phyloP scores from a whole-genome alignment of 2,888 invertebrate species.

The Eretmocerus hayati region DNA sequence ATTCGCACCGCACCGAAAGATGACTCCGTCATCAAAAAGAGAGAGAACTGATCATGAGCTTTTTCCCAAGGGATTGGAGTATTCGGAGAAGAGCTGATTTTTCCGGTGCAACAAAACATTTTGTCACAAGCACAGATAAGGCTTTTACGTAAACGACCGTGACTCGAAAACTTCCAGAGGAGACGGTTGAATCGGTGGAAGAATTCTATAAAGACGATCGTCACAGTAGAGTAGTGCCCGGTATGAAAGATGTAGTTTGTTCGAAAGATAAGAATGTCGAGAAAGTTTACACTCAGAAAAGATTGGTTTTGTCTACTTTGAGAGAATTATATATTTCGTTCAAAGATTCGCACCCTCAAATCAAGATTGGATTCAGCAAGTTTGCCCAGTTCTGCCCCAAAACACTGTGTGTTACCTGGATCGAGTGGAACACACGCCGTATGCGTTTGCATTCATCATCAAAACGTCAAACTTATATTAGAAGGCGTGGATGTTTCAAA shows the following conservation, averaged over 20 bases:
- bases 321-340: not conserved
- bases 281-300: not conserved
- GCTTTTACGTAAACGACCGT: too few relatives aligned
- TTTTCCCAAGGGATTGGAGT: too few relatives aligned
- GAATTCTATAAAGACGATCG: not conserved
- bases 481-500: not conserved
- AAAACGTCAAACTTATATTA: slow-evolving; percentile 3
- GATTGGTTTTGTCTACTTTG: not conserved
- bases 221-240: not conserved
- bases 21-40: too few relatives aligned
- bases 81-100: too few relatives aligned
- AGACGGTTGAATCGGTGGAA: not conserved
- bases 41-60: too few relatives aligned
- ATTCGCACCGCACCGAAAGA: too few relatives aligned
- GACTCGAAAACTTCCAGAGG: not conserved
- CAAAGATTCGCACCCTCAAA: not conserved
- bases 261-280: not conserved
- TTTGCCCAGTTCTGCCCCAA: slow-evolving; percentile 1
- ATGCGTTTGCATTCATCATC: slow-evolving; percentile 4
- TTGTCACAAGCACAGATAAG: too few relatives aligned
- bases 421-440: slow-evolving; percentile 4
- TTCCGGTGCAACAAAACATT: too few relatives aligned
- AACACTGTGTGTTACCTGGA: slow-evolving; percentile 1
- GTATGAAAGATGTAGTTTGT: not conserved
- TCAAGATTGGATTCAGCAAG: not conserved